Conservation (phyloP, 2,113 vertebrate genomes). For the Saguinus imperator region DNA sequence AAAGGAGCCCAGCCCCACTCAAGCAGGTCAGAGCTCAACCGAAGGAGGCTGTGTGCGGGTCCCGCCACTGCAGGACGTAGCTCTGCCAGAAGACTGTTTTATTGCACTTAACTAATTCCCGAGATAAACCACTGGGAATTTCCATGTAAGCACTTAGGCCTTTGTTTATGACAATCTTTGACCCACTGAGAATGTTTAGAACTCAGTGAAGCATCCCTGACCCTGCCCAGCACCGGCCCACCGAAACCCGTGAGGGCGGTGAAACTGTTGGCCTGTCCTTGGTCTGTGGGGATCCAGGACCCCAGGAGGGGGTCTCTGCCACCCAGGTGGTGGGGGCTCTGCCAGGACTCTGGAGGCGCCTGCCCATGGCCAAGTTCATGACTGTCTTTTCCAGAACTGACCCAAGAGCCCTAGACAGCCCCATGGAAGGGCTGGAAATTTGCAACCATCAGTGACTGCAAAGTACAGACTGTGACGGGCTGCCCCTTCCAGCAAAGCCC, state of each 20-base stretch:
- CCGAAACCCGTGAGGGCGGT: not conserved
- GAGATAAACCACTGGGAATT: not conserved
- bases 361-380: rapidly evolving
- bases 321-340: no score
- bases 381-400: not conserved
- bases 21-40: rapidly evolving
- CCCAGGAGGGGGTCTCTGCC: not conserved
- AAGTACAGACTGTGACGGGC: not conserved
- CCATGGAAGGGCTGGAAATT: not conserved
- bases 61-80: not conserved
- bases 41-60: not conserved
- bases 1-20: rapidly evolving
- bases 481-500: not conserved
- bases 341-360: not conserved
- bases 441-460: not conserved
- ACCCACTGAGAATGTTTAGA: not conserved
- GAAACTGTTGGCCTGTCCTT: not conserved
- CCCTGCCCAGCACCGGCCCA: not conserved
- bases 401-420: not conserved
- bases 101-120: not conserved
- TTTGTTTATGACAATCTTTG: not conserved
- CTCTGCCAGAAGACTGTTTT: not conserved
- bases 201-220: not conserved
- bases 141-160: not conserved
- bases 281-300: not conserved